These are phyloP conservation scores for Mustela lutreola DNA, from an alignment of 2,113 vertebrate species.

Conservation along the genomic window DNA sequence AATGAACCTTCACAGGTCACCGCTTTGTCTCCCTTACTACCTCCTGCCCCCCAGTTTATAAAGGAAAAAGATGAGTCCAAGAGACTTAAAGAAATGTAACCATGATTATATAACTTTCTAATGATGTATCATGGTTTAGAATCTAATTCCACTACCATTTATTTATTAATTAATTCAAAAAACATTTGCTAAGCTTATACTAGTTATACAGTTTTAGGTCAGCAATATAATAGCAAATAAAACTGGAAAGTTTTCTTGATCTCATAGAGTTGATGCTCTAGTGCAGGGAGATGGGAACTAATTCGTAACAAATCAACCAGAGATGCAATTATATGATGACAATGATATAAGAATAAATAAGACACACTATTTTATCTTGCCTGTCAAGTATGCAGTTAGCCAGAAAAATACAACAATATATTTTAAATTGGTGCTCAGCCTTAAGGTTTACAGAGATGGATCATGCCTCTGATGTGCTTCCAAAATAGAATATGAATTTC, in stretches of 20 bases:
- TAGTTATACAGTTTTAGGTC: neutral
- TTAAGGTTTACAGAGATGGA: neutral
- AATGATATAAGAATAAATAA: neutral
- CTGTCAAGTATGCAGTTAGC: neutral
- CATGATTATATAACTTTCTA: neutral
- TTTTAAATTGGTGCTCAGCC: neutral
- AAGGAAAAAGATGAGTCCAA: neutral
- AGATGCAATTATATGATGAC: neutral
- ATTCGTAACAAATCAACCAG: neutral
- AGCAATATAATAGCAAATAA: neutral
- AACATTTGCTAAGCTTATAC: neutral
- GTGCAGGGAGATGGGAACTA: neutral
- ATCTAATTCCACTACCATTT: neutral
- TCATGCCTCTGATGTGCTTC: neutral
- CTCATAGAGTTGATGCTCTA: neutral
- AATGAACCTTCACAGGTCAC: neutral
- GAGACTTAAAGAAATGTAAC: neutral
- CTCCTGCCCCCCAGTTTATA: accelerated
- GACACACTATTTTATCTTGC: neutral
- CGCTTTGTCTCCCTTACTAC: accelerated
- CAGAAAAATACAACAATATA: neutral
- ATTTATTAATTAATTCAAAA: neutral
- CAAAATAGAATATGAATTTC: neutral
- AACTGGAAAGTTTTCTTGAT: neutral
- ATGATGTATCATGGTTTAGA: neutral